phyloP scores from a whole-genome alignment of 2,113 vertebrate genomes.

The Ranitomeya imitator region DNA sequence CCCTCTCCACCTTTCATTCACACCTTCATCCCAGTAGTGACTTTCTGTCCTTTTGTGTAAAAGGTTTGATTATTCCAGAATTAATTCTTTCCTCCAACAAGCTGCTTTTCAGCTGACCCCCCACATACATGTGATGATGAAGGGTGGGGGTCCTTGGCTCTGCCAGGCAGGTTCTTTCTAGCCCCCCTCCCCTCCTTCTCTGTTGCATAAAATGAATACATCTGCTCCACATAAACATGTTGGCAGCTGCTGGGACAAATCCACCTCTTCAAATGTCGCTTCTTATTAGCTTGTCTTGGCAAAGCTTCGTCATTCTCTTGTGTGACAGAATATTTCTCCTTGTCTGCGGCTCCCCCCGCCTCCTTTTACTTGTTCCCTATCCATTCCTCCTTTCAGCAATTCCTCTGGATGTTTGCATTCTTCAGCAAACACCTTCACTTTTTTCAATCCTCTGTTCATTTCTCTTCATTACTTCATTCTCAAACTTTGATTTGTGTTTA shows the following conservation, averaged over 20 bases:
- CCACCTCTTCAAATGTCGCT: slow-evolving; percentile 58
- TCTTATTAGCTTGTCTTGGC: slow-evolving; percentile 56
- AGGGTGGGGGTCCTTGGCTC: slow-evolving; percentile 37
- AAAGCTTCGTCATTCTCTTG: slow-evolving; percentile 53
- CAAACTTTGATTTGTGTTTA: neutral
- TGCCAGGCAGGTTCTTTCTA: slow-evolving; percentile 30
- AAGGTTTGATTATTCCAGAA: slow-evolving; percentile 30
- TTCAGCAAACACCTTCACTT: slow-evolving; percentile 25
- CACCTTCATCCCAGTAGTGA: neutral
- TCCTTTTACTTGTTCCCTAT: slow-evolving; percentile 7
- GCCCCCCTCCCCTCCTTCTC: slow-evolving; percentile 16
- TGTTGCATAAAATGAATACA: slow-evolving; percentile 56
- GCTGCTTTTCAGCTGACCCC: slow-evolving; percentile 26
- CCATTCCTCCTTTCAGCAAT: slow-evolving; percentile 29
- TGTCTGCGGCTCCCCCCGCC: slow-evolving; percentile 22
- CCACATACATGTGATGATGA: neutral
- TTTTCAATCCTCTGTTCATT: neutral
- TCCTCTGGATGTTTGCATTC: slow-evolving; percentile 36
- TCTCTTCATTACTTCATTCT: neutral
- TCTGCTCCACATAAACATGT: slow-evolving; percentile 57
- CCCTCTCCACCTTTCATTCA: slow-evolving; percentile 22
- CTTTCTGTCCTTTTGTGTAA: slow-evolving; percentile 18
- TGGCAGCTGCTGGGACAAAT: slow-evolving; percentile 57
- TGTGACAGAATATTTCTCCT: slow-evolving; percentile 50
- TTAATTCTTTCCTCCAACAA: slow-evolving; percentile 28